phyloP scores from a whole-genome alignment of 2,888 invertebrate species.

The Octonoba sinensis region DNA sequence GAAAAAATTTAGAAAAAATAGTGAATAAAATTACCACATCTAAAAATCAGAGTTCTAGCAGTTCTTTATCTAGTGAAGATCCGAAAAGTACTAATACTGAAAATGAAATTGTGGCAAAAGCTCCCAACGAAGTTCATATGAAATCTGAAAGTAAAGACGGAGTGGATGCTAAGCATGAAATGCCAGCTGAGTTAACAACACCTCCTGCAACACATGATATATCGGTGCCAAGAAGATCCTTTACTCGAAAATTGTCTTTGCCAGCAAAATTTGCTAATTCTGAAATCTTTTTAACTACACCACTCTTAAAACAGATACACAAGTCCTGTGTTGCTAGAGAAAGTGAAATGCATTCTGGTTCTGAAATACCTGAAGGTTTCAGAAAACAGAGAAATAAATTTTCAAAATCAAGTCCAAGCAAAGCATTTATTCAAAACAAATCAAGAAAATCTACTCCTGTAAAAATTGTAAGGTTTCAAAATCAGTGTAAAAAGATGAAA shows the following conservation, averaged over 20 bases:
- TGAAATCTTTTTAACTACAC: constrained; percentile 49
- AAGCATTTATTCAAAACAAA: neutral
- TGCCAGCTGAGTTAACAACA: too few relatives aligned
- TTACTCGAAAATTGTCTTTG: constrained; percentile 39
- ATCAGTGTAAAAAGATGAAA: too few relatives aligned
- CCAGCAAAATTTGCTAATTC: constrained; percentile 57
- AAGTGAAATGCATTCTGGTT: too few relatives aligned
- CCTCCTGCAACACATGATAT: neutral
- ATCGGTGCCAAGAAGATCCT: constrained; percentile 16
- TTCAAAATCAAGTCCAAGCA: neutral
- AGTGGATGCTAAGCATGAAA: neutral
- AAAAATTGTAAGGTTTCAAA: too few relatives aligned
- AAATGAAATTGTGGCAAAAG: neutral
- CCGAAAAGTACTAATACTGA: neutral
- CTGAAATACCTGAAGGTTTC: too few relatives aligned
- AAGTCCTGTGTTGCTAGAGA: constrained; percentile 7
- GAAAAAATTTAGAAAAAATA: neutral
- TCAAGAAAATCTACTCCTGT: too few relatives aligned
- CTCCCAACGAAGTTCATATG: neutral
- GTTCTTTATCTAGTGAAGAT: neutral
- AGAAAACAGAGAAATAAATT: too few relatives aligned
- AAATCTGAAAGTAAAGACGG: neutral
- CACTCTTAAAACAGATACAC: constrained; percentile 39
- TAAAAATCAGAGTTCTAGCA: neutral
- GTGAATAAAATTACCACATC: neutral